A percentile compares a stretch with the other conserved stretches of the same genome.
phyloP scores from a whole-genome alignment of 2,797 vertebrate genomes.

The Allobates femoralis region DNA sequence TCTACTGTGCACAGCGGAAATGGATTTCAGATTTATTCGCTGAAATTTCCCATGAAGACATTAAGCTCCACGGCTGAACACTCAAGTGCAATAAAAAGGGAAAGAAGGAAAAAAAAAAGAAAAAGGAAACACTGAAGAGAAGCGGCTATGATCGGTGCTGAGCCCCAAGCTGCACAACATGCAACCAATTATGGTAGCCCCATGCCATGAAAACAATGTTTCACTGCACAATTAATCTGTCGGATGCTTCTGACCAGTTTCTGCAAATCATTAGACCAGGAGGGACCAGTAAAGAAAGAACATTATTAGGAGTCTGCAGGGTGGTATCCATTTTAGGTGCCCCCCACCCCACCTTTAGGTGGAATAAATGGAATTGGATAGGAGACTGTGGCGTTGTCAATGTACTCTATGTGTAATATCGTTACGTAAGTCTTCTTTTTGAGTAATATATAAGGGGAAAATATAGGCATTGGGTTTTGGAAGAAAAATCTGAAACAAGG shows the following conservation, averaged over 20 bases:
- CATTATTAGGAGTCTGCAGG: background rate
- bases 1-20: constrained; percentile 65
- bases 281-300: background rate
- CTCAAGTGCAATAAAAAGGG: constrained; percentile 67
- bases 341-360: background rate
- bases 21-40: constrained; percentile 64
- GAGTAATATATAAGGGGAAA: background rate
- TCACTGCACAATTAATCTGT: constrained; percentile 59
- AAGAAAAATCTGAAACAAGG: background rate
- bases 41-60: constrained; percentile 69
- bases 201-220: constrained; percentile 62
- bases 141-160: constrained; percentile 51
- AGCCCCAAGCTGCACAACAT: constrained; percentile 47
- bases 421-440: background rate
- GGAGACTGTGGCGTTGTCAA: background rate
- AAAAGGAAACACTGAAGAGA: constrained; percentile 53
- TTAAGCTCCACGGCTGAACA: constrained; percentile 68
- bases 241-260: constrained; percentile 45
- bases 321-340: background rate
- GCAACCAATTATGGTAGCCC: constrained; percentile 61
- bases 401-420: background rate
- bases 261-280: background rate
- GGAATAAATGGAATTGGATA: background rate
- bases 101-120: constrained; percentile 16
- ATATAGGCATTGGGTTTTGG: background rate